Percentiles rank a stretch among this genome's conserved stretches.
Conservation (phyloP, 2,113 vertebrate species). For the Gallinago media region DNA sequence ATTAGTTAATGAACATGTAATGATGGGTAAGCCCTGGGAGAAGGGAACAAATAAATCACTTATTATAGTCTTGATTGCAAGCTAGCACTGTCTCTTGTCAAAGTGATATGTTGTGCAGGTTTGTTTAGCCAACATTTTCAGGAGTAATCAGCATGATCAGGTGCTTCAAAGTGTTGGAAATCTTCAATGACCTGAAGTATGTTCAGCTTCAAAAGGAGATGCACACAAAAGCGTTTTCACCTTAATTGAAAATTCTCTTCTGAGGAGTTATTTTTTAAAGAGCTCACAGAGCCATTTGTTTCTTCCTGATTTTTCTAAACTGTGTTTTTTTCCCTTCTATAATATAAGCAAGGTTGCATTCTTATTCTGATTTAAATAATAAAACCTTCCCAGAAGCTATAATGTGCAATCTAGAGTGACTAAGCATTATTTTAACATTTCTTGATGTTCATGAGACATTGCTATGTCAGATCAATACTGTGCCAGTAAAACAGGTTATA, state of each 20-base stretch:
- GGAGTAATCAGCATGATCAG: constrained; percentile 14
- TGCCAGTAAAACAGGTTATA: background rate
- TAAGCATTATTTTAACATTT: background rate
- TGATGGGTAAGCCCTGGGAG: constrained; percentile 69
- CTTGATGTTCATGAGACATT: background rate
- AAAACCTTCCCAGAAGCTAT: background rate
- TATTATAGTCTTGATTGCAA: constrained; percentile 46
- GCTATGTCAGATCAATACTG: background rate
- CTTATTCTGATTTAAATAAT: background rate
- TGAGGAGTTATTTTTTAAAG: background rate
- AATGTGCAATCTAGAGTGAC: background rate
- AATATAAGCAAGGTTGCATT: background rate
- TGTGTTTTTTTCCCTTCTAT: background rate
- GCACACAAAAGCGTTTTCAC: background rate
- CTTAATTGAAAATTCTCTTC: background rate
- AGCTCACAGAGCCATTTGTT: background rate
- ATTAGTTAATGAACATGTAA: constrained; percentile 85
- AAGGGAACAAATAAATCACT: constrained; percentile 74
- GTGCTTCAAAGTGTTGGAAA: background rate
- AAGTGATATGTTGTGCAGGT: background rate
- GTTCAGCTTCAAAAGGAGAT: background rate
- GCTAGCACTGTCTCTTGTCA: constrained; percentile 24
- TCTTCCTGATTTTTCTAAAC: background rate
- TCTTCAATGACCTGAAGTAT: background rate
- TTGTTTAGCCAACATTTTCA: constrained; percentile 42